Base-by-base conservation (phyloP, 2,888 invertebrate species). In the Drosophila siamana region DNA sequence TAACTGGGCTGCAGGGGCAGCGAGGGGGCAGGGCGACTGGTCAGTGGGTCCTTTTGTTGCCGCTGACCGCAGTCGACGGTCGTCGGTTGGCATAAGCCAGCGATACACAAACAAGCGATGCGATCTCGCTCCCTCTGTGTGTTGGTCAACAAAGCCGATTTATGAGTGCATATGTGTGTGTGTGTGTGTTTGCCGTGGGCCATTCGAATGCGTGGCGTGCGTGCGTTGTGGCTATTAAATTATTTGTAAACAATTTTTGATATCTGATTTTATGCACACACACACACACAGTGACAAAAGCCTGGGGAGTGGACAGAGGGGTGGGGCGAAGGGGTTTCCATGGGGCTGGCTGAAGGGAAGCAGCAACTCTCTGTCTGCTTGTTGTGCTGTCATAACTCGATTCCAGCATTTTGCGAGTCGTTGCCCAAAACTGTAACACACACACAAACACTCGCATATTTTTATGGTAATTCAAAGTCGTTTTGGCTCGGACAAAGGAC, bases 201-300 rank as follows among this genome's bases (percentile, higher is more conserved):
- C 65, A 78, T 76, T 72, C 76, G 68, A 78, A 72, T 80, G 80
- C 75, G 71, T 76, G 78, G 75, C 69, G 70, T 82, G 85, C 82
- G 82, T 85, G 85, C 73, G 80, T 69, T 69, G 76, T 48, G 83
- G 78, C 86, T 81, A 84, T 84, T 85, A 85, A 84, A 84, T 84
- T 84, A 86, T 84, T 84, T 86, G 84, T 84, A 86, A 86, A 84
- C 83, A 83, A 84, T 84, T 84, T 84, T 84, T 84, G 83, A 84
- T 84, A 86, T 84, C 86, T 84, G 84, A 84, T 84, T 84, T 86
- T 85, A 86, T 73, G 73, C 77, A 70, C 74, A 73, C 74, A 74
- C 70, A 69, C 46, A 41, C 38, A 51, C 36, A 48, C 22, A 51
- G 51, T 60, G 51, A 44, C 54, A 55, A 56, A 33, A 48, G 64